Evolutionary conservation across 2,797 vertebrate genomes (phyloP).

Genomic region (Girardinus metallicus): DNA sequence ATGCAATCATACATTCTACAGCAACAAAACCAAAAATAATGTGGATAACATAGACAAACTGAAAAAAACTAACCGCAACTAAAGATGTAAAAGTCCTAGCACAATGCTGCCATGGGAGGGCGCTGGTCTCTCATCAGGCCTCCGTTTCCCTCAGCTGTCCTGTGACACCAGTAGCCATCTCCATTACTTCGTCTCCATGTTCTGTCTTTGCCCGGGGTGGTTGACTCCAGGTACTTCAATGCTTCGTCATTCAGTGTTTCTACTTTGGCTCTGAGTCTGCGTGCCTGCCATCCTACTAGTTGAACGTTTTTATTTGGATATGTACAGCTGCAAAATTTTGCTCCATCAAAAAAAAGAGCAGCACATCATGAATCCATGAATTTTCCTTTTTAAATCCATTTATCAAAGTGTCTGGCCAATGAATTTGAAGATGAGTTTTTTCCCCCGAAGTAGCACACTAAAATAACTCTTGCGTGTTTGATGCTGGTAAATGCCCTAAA

Average conservation of each 20-base stretch:
- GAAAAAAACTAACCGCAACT: not conserved
- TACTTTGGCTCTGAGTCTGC: not conserved
- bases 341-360: not conserved
- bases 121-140: not conserved
- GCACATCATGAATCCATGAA: too few relatives aligned
- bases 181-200: not conserved
- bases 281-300: not conserved
- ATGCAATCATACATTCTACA: not conserved
- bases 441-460: not conserved
- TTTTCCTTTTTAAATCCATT: not conserved
- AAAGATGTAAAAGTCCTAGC: not conserved
- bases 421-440: not conserved
- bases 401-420: not conserved
- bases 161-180: not conserved
- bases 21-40: not conserved
- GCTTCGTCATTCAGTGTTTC: not conserved
- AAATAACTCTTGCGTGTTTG: slow-evolving; percentile 7
- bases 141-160: not conserved
- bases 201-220: not conserved
- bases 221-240: not conserved
- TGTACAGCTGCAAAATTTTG: not conserved
- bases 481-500: slow-evolving; percentile 4
- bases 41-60: not conserved
- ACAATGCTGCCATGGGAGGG: not conserved
- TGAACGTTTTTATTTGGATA: not conserved